Evolutionary conservation across 1,140 invertebrate species (phyloP), one percentile per base, ranked within the genome.

Genomic region (Mizuhopecten yessoensis): DNA sequence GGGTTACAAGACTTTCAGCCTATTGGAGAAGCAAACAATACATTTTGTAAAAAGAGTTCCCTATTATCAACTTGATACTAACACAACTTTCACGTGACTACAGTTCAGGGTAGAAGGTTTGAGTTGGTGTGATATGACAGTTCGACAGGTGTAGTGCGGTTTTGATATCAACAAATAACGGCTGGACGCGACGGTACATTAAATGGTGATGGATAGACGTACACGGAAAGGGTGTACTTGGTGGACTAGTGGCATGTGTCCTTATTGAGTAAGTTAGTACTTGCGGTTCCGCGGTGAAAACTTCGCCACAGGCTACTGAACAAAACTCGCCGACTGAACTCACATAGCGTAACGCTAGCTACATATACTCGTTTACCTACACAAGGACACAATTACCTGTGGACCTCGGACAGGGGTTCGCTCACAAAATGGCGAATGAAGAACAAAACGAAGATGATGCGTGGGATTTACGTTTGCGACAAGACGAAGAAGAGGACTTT

Each of bases 401-500:
- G 57, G n/a, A 75, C 57, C 57, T 75, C 57, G 57, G 57, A 75
- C 57, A 75, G 57, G 17, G 57, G 57, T 75, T 75, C 57, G 57
- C 57, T 75, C 57, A 75, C 57, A 75, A 75, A 75, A 75, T 75
- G 57, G 57, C 57, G 57, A 75, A n/a, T 75, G 57, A 75, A 75
- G 57, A 75, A 3, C 57, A 29, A 75, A 75, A 87, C 33, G 91
- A 93, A 75, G 89, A 92, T 33, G 93, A 93, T 9, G 93, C 45
- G 9, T 94, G 94, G 89, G 93, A 93, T 91, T 89, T 94, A 29
- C 94, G 93, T 45, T 93, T 94, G 34, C 57, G 94, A 17, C 93
- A 95, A 57, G 95, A 96, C 23, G 95, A 96, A 87, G 96, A 96
- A 88, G 88, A 96, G 92, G 95, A 96, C 86, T 96, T 95, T 93